Evolutionary conservation across 2,888 invertebrate genomes (phyloP), one percentile per base, ranked within the genome.

Genomic region (Carterocephalus palaemon): DNA sequence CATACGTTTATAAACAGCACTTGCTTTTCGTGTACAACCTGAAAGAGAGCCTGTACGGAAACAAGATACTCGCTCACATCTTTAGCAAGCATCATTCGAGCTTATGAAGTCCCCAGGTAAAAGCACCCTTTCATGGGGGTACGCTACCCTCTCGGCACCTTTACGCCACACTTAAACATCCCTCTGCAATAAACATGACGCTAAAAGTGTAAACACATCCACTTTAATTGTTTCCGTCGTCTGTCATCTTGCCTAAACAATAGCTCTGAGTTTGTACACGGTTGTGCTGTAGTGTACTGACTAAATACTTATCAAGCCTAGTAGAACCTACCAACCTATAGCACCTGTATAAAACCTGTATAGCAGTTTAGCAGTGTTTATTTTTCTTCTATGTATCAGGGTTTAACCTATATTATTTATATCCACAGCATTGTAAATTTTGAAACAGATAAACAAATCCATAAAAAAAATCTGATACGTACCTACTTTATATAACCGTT

Each of bases 101-200:
- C 41, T 42, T 42, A 42, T 42, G 20, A 42, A 42, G 33, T 42
- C 33, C 41, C 33, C 33, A 33, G 33, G 33, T 33, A 42, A 33
- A 42, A 33, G 41, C 41, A 33, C 33, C 41, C 41, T 42, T 42
- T 42, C 33, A 42, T 15, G 33, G 33, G 41, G 41, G 41, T 19
- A 26, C 19, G 32, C 26, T 33, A 33, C 41, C 41, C 41, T 34
- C 41, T 33, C 26, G 41, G 41, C 41, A 33, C 41, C 41, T 42
- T 41, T 41, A 33, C 32, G 32, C 24, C 16, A 22, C 41, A 41
- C 32, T 40, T 41, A 32, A 23, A 32, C 24, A 9, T 24, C 5
- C 32, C 40, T 33, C 33, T 33, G 41, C 41, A 33, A 41, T 41
- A 41, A 41, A 41, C 33, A 41, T 32, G n/a, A 19, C 40, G 24